These are phyloP conservation scores for Rhagium mordax DNA, from an alignment of 2,888 invertebrate species.

Conservation along the genomic window DNA sequence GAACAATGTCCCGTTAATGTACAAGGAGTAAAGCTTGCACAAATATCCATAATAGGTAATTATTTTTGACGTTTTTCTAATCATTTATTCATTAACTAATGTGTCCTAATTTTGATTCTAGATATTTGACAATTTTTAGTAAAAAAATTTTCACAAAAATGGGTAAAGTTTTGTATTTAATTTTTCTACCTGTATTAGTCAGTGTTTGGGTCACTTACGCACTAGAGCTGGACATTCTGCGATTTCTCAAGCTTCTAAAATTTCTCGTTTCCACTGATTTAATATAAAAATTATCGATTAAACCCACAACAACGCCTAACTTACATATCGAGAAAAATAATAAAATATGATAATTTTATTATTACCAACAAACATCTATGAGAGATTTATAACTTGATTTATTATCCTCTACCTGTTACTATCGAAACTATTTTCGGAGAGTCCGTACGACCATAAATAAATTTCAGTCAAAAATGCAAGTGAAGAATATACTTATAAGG, in stretches of 20 bases:
- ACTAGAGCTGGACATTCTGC: too few species aligned
- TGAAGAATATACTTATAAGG: neutral
- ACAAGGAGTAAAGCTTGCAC: neutral
- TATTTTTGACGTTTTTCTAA: too few species aligned
- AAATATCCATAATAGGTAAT: too few species aligned
- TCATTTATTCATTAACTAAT: too few species aligned
- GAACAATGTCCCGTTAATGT: neutral
- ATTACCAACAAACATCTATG: neutral
- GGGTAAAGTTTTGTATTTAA: too few species aligned
- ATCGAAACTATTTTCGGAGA: neutral
- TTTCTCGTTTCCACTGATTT: too few species aligned
- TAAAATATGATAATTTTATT: neutral
- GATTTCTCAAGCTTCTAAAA: too few species aligned
- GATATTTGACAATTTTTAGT: too few species aligned
- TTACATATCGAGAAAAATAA: neutral
- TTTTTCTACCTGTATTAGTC: too few species aligned
- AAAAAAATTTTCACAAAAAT: too few species aligned
- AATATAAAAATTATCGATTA: neutral
- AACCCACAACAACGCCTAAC: neutral
- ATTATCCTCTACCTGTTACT: neutral
- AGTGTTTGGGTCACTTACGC: too few species aligned
- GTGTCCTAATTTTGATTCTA: too few species aligned
- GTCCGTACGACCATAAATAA: neutral
- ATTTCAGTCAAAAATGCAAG: conserved; percentile 1
- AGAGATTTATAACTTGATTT: conserved; percentile 2